Evolutionary conservation across 2,888 invertebrate genomes (phyloP).

Genomic region (Phoenoteleia sp.): DNA sequence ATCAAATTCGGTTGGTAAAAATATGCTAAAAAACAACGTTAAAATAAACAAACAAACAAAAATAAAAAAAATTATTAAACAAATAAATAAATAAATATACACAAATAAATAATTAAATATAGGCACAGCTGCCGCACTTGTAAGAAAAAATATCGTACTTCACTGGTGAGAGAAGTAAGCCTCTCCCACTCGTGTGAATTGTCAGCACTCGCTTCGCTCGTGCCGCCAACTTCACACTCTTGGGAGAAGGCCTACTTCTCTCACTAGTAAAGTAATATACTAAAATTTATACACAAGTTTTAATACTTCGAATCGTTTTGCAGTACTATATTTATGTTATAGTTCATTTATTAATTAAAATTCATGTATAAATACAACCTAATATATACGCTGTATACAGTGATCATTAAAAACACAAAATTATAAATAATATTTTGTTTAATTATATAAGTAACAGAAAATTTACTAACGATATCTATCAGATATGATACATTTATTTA

Average conservation of each 20-base stretch:
- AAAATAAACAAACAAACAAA: background rate
- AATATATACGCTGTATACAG: too few relatives aligned
- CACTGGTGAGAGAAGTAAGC: background rate
- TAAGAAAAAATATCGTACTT: background rate
- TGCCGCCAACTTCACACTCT: background rate
- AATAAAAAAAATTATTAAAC: background rate
- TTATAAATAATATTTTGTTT: too few relatives aligned
- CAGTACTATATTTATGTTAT: too few relatives aligned
- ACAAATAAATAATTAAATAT: background rate
- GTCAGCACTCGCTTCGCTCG: background rate
- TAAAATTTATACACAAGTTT: too few relatives aligned
- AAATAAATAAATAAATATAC: background rate
- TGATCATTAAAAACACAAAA: too few relatives aligned
- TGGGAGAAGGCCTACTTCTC: constrained; percentile 7
- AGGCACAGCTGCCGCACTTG: constrained; percentile 10
- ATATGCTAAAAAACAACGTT: background rate
- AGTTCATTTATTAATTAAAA: too few relatives aligned
- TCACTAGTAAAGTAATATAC: constrained; percentile 3
- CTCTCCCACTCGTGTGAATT: background rate
- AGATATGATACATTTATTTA: too few relatives aligned
- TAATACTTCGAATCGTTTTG: too few relatives aligned
- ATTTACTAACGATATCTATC: too few relatives aligned
- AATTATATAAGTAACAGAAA: too few relatives aligned
- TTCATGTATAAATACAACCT: too few relatives aligned
- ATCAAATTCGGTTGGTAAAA: background rate